Evolutionary conservation across 2,797 vertebrate genomes (phyloP).

Genomic region (Halcyon smyrnensis): DNA sequence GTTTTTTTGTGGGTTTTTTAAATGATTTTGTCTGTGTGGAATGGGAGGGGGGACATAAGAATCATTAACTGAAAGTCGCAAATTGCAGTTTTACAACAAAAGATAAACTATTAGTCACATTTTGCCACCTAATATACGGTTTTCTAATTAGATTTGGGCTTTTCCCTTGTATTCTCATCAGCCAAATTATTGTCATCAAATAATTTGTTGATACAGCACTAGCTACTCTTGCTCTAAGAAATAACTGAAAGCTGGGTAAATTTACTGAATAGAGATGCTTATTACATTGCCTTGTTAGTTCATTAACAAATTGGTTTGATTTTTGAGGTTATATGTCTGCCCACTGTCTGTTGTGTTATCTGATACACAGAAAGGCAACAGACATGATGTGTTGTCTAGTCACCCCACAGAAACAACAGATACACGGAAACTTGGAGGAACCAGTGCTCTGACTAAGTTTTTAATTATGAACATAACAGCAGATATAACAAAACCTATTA

Average conservation of each 20-base stretch:
- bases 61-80: conserved; percentile 56
- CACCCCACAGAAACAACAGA: conserved; percentile 16
- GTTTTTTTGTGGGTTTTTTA: background rate
- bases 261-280: conserved; percentile 34
- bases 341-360: conserved; percentile 28
- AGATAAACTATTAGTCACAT: conserved; percentile 15
- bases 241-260: background rate
- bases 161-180: conserved; percentile 56
- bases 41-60: background rate
- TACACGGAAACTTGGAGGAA: background rate
- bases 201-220: conserved; percentile 66
- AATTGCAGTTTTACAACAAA: conserved; percentile 48
- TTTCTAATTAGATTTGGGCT: conserved; percentile 41
- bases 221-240: conserved; percentile 44
- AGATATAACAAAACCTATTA: background rate
- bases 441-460: conserved; percentile 5
- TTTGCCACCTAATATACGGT: conserved; percentile 55
- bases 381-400: background rate
- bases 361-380: conserved; percentile 41
- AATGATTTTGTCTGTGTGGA: background rate
- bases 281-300: conserved; percentile 15
- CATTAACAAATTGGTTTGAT: conserved; percentile 65
- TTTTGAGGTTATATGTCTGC: conserved; percentile 43
- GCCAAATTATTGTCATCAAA: conserved; percentile 61
- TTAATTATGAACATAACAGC: background rate